Conservation (phyloP, 35 echinoderm and acorn worm species). For the Apostichopus japonicus region DNA sequence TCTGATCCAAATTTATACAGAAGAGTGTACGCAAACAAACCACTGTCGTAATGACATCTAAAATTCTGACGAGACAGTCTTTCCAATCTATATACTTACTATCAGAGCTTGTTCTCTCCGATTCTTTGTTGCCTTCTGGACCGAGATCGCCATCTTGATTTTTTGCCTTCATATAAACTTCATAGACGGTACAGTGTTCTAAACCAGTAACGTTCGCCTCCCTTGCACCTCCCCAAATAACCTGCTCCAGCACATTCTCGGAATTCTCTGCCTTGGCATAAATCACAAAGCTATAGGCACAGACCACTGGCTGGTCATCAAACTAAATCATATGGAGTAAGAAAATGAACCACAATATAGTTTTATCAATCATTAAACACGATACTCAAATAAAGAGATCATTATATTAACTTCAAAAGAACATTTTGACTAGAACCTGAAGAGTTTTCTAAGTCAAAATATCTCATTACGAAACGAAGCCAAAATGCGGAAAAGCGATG, state of each 20-base stretch:
- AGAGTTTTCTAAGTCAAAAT: background rate
- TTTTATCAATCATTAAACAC: background rate
- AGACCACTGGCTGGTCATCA: conserved; percentile 6
- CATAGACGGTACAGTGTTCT: background rate
- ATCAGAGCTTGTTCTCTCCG: conserved; percentile 11
- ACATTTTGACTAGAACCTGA: background rate
- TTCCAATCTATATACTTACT: background rate
- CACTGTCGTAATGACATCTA: no score
- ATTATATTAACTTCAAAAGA: background rate
- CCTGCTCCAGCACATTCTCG: background rate
- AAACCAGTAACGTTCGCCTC: conserved; percentile 7
- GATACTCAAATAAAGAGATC: background rate
- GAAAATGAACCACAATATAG: background rate
- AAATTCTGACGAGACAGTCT: no score
- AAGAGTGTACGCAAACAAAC: no score
- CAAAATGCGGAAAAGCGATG: no score
- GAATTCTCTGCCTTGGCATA: conserved; percentile 1
- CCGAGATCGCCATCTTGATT: conserved; percentile 28
- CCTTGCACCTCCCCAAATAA: conserved; percentile 25
- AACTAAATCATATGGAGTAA: conserved; percentile 3
- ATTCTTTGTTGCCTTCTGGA: background rate
- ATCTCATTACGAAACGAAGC: no score
- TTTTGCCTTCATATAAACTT: conserved; percentile 14
- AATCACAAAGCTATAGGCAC: conserved; percentile 27
- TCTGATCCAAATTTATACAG: no score